Base-by-base conservation (phyloP, 2,888 invertebrate species). In the Brachyopa scutellaris region DNA sequence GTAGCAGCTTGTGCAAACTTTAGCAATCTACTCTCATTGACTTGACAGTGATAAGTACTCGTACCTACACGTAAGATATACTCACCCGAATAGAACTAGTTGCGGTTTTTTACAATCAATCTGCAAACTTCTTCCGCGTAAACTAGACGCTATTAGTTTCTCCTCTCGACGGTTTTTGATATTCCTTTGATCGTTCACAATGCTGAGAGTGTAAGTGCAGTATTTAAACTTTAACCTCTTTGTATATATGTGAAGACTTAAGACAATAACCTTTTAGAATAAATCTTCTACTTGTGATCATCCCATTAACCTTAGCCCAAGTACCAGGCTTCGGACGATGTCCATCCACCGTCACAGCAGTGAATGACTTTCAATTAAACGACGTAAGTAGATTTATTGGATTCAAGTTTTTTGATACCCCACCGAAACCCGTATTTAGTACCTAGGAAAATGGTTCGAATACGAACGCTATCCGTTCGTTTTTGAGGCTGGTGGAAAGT, bases 371-470 rank as follows among this genome's bases (percentile, higher is more conserved):
- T 85, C 91, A 93, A 69, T 42, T 69, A 36, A 57, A 70, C 2
- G 62, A 23, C 17, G 85, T 85, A 79, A 86, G 78, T 74, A 42
- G 23, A 17, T 59, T 13, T 26, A 42, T 19, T 45, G 13, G 15
- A 21, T 38, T 45, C 13, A 62, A 21, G n/a, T n/a, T n/a, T 15
- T 38, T 9, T 55, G n/a, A 21, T 64, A 33, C 49, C 42, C 51
- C 61, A 11, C 7, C 36, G 0, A 6, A 23, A 36, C 9, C 19
- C 17, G 1, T 38, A 9, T 84, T 82, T 72, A 94, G 94, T 95
- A 94, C 86, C 86, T 94, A 78, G 95, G 95, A 26, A 93, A 92
- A 87, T 95, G 95, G 95, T 95, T 93, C 87, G 95, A 95, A 89
- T 92, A 92, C 8, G 93, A 94, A 87, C 93, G 94, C 85, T 95